Conservation (phyloP, 2,113 vertebrate species). For the Zonotrichia leucophrys region DNA sequence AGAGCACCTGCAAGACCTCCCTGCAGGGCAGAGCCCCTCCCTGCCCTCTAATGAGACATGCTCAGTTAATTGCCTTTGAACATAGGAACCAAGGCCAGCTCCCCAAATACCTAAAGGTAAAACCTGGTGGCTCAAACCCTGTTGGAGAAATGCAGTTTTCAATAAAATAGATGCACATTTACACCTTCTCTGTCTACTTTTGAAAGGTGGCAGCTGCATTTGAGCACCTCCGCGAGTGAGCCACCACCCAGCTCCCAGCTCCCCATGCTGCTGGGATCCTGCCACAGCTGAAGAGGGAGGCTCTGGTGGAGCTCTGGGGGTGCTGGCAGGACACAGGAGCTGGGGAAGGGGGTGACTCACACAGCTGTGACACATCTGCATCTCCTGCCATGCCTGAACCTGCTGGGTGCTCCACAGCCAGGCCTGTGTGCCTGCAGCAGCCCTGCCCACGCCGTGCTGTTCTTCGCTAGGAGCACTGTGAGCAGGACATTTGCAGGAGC, state of each 20-base stretch:
- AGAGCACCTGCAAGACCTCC: background rate
- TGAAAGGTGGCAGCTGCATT: background rate
- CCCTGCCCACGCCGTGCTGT: rapidly evolving
- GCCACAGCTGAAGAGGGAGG: background rate
- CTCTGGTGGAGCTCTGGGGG: background rate
- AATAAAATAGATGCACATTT: background rate
- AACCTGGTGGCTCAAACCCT: background rate
- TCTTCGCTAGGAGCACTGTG: rapidly evolving
- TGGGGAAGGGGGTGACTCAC: background rate
- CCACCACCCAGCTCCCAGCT: background rate
- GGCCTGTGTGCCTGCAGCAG: background rate
- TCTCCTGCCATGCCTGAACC: background rate
- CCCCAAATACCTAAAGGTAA: background rate
- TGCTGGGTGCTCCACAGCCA: rapidly evolving
- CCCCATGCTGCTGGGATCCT: background rate
- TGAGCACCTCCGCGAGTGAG: rapidly evolving
- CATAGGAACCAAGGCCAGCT: background rate
- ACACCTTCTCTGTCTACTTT: background rate
- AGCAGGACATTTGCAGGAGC: background rate
- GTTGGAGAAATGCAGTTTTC: background rate
- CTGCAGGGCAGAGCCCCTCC: background rate
- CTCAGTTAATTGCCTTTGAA: background rate
- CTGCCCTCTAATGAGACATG: background rate
- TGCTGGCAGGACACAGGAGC: background rate
- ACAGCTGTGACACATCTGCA: rapidly evolving